Conservation (phyloP, 2,888 invertebrate species). For the Parnassius orleans region DNA sequence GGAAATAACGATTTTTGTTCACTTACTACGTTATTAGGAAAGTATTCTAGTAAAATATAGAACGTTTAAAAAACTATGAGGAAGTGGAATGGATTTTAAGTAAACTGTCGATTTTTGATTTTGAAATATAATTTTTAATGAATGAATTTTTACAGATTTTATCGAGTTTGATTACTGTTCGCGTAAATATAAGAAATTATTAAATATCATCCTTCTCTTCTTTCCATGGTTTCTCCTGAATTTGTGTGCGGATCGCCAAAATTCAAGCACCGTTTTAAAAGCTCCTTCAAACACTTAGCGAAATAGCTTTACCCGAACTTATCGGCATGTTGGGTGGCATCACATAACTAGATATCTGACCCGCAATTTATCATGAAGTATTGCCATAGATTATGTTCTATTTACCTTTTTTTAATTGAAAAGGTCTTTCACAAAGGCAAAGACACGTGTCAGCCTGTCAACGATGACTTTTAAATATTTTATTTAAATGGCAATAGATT, state of each 20-base stretch:
- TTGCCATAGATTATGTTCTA: constrained; percentile 28
- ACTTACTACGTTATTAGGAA: no score
- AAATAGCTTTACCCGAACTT: constrained; percentile 36
- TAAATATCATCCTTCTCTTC: no score
- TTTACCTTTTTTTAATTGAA: constrained; percentile 11
- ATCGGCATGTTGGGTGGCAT: constrained; percentile 49
- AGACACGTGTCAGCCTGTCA: constrained; percentile 18
- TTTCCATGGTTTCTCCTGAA: no score
- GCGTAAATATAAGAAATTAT: no score
- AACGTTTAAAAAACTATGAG: no score
- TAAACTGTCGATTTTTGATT: no score
- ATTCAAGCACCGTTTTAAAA: constrained; percentile 30
- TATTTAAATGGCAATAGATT: neutral
- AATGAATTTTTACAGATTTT: no score
- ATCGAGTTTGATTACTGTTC: no score
- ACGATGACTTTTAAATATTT: neutral
- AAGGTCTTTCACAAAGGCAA: constrained; percentile 9
- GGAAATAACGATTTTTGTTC: no score
- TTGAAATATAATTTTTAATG: no score
- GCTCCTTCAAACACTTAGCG: constrained; percentile 40
- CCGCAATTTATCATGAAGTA: constrained; percentile 33
- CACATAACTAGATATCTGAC: constrained; percentile 19
- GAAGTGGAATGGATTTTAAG: no score
- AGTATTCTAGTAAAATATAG: no score
- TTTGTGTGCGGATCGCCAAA: constrained; percentile 22